Evolutionary conservation across 2,888 invertebrate species (phyloP).

Genomic region (Diarsia brunnea): DNA sequence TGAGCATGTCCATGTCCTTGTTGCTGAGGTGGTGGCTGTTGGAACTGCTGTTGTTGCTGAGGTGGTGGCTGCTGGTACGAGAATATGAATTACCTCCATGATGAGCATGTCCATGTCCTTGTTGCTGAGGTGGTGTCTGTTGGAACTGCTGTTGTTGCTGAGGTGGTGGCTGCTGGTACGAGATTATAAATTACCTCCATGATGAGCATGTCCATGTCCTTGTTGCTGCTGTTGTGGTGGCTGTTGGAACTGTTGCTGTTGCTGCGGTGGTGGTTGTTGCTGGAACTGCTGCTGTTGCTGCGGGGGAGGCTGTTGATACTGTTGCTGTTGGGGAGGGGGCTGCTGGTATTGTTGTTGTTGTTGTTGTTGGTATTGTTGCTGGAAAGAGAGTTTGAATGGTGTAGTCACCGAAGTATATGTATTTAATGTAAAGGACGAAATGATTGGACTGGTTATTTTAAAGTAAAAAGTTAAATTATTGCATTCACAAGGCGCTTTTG

Average conservation of each 20-base stretch:
- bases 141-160: slow-evolving; percentile 72
- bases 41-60: slow-evolving; percentile 70
- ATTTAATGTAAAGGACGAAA: neutral
- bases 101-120: slow-evolving; percentile 75
- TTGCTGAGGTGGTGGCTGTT: slow-evolving; percentile 68
- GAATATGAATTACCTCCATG: slow-evolving; percentile 68
- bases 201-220: slow-evolving; percentile 74
- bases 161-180: too few relatives aligned
- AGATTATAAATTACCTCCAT: slow-evolving; percentile 66
- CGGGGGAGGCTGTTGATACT: slow-evolving; percentile 69
- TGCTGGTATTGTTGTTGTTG: slow-evolving; percentile 75
- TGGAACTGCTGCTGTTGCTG: slow-evolving; percentile 67
- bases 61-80: too few relatives aligned
- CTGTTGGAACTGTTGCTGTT: slow-evolving; percentile 76
- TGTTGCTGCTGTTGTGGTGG: slow-evolving; percentile 66
- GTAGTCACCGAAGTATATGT: neutral
- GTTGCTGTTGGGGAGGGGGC: slow-evolving; percentile 58
- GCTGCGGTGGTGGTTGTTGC: slow-evolving; percentile 24
- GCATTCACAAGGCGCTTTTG: neutral
- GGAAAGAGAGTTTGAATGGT: slow-evolving; percentile 46
- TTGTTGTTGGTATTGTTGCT: neutral
- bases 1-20: slow-evolving; percentile 76
- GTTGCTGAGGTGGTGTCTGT: slow-evolving; percentile 69
- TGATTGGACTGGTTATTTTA: neutral
- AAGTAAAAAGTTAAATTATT: neutral